These are phyloP conservation scores for Centrocercus urophasianus DNA, from an alignment of 2,113 vertebrate species.

Conservation along the genomic window DNA sequence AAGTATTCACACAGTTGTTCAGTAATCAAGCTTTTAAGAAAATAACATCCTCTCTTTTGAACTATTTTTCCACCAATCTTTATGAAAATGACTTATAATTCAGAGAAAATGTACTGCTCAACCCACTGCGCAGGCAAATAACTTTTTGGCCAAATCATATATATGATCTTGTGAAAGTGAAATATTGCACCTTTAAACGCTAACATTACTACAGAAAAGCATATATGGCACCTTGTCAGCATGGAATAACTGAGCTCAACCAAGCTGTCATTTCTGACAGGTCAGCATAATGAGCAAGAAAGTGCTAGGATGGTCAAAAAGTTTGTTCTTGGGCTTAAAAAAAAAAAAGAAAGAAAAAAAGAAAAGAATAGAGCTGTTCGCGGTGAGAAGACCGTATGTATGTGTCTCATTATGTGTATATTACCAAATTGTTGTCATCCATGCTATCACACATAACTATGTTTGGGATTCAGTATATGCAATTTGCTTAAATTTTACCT, in stretches of 20 bases:
- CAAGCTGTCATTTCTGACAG: slow-evolving; percentile 85
- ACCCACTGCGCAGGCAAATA: slow-evolving; percentile 57
- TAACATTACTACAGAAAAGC: slow-evolving; percentile 77
- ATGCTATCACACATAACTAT: slow-evolving; percentile 67
- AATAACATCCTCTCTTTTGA: slow-evolving; percentile 14
- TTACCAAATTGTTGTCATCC: slow-evolving; percentile 69
- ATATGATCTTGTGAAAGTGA: slow-evolving; percentile 74
- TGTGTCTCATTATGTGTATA: slow-evolving; percentile 74
- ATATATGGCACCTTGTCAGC: slow-evolving; percentile 81
- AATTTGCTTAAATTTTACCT: slow-evolving; percentile 19
- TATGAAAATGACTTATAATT: slow-evolving; percentile 71
- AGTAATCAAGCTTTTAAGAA: not conserved
- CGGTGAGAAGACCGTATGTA: slow-evolving; percentile 71
- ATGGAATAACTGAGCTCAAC: slow-evolving; percentile 77
- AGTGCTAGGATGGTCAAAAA: slow-evolving; percentile 79
- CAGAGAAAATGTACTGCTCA: slow-evolving; percentile 63
- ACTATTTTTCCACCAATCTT: slow-evolving; percentile 59
- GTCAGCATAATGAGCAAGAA: slow-evolving; percentile 80
- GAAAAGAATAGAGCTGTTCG: slow-evolving; percentile 74
- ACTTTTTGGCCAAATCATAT: slow-evolving; percentile 71
- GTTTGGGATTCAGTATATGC: slow-evolving; percentile 33
- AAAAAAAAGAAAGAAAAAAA: too few species aligned
- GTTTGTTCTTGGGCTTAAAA: not conserved
- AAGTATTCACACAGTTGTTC: slow-evolving; percentile 49
- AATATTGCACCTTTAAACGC: slow-evolving; percentile 75